Conservation (phyloP, 2,113 vertebrate genomes). For the Cephalopterus ornatus region DNA sequence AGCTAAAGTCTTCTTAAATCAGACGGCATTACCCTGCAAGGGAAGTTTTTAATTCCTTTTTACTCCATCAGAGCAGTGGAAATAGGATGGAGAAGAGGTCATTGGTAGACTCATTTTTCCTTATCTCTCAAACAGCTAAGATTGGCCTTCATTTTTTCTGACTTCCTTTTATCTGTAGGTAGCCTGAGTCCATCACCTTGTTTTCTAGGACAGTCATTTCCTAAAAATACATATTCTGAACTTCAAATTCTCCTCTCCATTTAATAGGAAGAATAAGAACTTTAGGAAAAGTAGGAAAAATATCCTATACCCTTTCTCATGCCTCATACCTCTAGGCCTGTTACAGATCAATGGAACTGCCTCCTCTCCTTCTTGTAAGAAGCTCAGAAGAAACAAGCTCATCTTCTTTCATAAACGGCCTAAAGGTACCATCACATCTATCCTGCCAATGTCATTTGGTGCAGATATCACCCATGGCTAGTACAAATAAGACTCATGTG, state of each 20-base stretch:
- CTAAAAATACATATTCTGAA: not conserved
- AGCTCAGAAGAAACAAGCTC: not conserved
- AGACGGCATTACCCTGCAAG: not conserved
- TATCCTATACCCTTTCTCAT: not conserved
- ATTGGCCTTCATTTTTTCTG: not conserved
- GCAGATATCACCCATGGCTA: not conserved
- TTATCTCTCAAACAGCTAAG: not conserved
- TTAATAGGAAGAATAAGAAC: not conserved
- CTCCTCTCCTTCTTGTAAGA: not conserved
- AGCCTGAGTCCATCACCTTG: not conserved
- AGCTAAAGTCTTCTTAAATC: not conserved
- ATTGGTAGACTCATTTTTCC: not conserved
- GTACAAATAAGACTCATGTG: not conserved
- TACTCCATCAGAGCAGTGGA: not conserved
- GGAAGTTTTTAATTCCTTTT: not conserved
- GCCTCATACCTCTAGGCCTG: not conserved
- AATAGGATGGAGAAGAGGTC: not conserved
- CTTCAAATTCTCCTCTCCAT: not conserved
- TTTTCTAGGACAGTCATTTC: not conserved
- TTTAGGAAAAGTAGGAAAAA: not conserved
- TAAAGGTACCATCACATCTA: not conserved
- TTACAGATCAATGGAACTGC: not conserved
- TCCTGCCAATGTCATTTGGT: not conserved
- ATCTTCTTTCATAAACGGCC: not conserved
- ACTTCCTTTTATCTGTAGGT: not conserved